Evolutionary conservation across 2,113 vertebrate species (phyloP).

Genomic region (Syrrhaptes paradoxus): DNA sequence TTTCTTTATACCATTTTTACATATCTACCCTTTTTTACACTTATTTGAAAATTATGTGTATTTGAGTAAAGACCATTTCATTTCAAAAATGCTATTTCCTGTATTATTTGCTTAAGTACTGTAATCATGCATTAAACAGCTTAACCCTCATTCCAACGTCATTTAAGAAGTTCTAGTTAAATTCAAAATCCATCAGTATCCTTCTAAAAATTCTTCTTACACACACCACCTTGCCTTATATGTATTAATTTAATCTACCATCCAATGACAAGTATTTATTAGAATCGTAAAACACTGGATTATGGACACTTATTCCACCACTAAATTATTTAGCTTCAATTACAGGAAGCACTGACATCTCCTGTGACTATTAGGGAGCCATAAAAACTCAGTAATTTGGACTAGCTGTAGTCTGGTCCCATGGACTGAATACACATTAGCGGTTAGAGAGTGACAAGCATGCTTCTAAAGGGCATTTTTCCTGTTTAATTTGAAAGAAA

Average conservation of each 20-base stretch:
- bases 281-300: background rate
- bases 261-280: background rate
- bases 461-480: background rate
- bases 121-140: background rate
- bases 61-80: background rate
- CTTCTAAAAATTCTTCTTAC: background rate
- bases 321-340: background rate
- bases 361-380: background rate
- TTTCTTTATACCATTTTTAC: background rate
- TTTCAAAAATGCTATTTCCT: background rate
- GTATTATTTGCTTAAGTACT: background rate
- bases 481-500: background rate
- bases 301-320: background rate
- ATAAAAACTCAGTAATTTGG: background rate
- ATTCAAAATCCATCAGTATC: background rate
- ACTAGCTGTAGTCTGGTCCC: background rate
- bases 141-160: background rate
- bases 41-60: background rate
- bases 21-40: rapidly evolving
- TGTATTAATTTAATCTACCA: background rate
- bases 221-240: background rate
- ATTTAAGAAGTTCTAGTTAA: background rate
- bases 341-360: background rate
- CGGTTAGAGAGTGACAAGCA: background rate
- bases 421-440: background rate